phyloP scores from a whole-genome alignment of 2,888 invertebrate genomes.

The Petrolisthes cinctipes region DNA sequence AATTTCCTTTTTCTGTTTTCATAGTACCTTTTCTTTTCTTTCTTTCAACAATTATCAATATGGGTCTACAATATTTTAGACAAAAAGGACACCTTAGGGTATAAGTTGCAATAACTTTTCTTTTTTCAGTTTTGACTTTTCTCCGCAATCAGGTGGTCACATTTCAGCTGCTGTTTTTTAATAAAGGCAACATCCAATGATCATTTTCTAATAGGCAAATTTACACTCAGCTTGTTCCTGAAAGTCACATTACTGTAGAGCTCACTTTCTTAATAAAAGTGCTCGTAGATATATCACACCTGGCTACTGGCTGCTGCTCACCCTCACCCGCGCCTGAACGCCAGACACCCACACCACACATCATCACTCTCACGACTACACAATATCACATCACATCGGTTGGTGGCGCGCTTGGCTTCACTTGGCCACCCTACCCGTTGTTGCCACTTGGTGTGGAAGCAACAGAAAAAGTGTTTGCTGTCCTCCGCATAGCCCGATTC shows the following conservation, averaged over 20 bases:
- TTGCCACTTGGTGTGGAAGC: conserved; percentile 41
- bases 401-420: conserved; percentile 42
- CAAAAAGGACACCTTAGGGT: conserved; percentile 34
- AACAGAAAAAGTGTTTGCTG: conserved; percentile 22
- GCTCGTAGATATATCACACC: conserved; percentile 57
- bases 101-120: conserved; percentile 33
- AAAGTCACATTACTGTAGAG: conserved; percentile 47
- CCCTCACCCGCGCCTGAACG: conserved; percentile 43
- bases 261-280: conserved; percentile 50
- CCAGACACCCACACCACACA: conserved; percentile 37
- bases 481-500: conserved; percentile 40
- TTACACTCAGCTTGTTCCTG: conserved; percentile 43
- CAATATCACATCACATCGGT: conserved; percentile 61
- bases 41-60: conserved; percentile 36
- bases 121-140: conserved; percentile 30
- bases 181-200: conserved; percentile 49
- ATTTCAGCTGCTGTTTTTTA: conserved; percentile 37
- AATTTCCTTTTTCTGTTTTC: conserved; percentile 34
- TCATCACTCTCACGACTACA: conserved; percentile 46
- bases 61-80: conserved; percentile 30
- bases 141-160: conserved; percentile 16
- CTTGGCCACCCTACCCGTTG: conserved; percentile 53
- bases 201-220: conserved; percentile 38
- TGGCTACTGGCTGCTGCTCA: conserved; percentile 54
- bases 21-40: conserved; percentile 10